Percentiles rank a stretch among this genome's conserved stretches.
Conservation (phyloP, 2,888 invertebrate species). For the Cataglyphis livida region DNA sequence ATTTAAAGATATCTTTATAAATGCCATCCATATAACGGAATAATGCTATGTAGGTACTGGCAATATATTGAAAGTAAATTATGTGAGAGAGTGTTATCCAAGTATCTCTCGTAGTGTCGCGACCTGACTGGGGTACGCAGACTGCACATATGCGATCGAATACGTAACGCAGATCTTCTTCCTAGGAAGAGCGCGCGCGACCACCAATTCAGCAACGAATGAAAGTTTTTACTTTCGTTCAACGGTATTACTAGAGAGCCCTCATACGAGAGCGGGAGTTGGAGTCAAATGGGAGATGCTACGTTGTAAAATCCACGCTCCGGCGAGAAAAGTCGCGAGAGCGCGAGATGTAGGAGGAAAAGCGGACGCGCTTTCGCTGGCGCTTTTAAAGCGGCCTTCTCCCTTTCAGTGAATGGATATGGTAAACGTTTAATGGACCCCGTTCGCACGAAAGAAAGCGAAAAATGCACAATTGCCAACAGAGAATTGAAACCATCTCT, state of each 20-base stretch:
- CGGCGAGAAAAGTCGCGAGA: neutral
- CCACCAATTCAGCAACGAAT: slow-evolving; percentile 21
- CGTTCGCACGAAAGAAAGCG: slow-evolving; percentile 32
- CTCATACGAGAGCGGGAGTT: slow-evolving; percentile 10
- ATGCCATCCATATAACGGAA: neutral
- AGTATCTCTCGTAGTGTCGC: slow-evolving; percentile 17
- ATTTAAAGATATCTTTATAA: slow-evolving; percentile 4
- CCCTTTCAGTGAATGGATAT: slow-evolving; percentile 25
- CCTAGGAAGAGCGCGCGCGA: slow-evolving; percentile 46
- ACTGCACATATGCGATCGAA: slow-evolving; percentile 30
- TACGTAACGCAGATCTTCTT: slow-evolving; percentile 51
- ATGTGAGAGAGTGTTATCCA: slow-evolving; percentile 10
- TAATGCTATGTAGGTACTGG: neutral
- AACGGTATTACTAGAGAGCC: slow-evolving; percentile 37
- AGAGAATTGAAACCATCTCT: neutral
- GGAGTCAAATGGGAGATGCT: neutral
- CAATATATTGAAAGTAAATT: slow-evolving; percentile 21
- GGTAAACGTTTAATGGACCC: slow-evolving; percentile 31
- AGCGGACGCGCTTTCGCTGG: neutral
- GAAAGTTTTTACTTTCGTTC: slow-evolving; percentile 56
- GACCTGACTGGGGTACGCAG: neutral
- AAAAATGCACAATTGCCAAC: slow-evolving; percentile 7
- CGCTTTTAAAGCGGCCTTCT: slow-evolving; percentile 19
- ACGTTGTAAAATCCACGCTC: slow-evolving; percentile 19
- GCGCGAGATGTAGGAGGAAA: slow-evolving; percentile 1